Conservation (phyloP, 1,140 invertebrate species). For the Acyrthosiphon pisum region DNA sequence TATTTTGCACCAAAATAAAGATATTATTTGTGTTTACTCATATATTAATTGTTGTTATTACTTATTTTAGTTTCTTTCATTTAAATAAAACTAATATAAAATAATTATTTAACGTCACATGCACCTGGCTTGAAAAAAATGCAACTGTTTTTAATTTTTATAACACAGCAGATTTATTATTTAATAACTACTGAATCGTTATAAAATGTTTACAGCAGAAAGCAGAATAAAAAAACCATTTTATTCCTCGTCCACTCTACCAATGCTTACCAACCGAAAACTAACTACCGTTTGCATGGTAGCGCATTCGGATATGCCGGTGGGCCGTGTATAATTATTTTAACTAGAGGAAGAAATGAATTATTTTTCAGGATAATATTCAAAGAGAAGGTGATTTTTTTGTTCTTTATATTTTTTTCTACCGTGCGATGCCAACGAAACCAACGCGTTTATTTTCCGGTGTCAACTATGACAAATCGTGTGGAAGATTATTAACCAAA, state of each 20-base stretch:
- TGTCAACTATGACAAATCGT: constrained; percentile 58
- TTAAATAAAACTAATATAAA: background rate
- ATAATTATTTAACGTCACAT: background rate
- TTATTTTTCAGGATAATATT: constrained; percentile 53
- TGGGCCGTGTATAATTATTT: constrained; percentile 57
- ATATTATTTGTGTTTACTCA: background rate
- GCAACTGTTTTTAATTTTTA: background rate
- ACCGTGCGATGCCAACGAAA: background rate
- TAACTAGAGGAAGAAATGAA: constrained; percentile 57
- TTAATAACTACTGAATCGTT: background rate
- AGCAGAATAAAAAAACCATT: background rate
- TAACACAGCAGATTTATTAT: background rate
- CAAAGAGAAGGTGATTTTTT: constrained; percentile 54
- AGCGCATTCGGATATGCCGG: constrained; percentile 44
- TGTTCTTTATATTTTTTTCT: background rate
- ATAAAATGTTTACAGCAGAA: background rate
- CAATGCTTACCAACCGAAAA: constrained; percentile 34
- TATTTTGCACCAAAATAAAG: too few species aligned
- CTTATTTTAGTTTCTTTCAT: background rate
- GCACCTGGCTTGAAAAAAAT: background rate
- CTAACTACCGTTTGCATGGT: constrained; percentile 31
- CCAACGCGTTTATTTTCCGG: constrained; percentile 51
- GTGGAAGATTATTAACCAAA: constrained; percentile 36
- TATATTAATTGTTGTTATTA: background rate
- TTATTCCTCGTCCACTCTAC: background rate